Conservation (phyloP, 1,140 invertebrate species). For the Apis florea region DNA sequence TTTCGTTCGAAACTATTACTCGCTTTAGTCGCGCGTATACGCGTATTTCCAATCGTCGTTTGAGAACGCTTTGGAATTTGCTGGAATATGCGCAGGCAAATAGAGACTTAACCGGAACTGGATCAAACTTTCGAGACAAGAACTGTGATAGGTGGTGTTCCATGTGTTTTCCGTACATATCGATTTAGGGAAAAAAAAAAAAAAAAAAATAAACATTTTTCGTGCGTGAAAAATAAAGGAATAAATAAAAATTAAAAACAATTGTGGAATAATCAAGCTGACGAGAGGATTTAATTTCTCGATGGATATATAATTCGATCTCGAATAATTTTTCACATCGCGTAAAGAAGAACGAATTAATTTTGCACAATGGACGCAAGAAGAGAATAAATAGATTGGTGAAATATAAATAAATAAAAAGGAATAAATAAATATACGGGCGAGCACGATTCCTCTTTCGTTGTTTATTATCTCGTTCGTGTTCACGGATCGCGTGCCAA, state of each 20-base stretch:
- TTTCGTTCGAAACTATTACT: too few species aligned
- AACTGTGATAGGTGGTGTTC: background rate
- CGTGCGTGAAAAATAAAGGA: too few species aligned
- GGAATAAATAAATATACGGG: background rate
- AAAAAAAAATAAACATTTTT: background rate
- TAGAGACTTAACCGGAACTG: background rate
- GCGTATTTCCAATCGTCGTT: too few species aligned
- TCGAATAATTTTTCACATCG: too few species aligned
- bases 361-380: background rate
- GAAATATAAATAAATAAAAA: background rate
- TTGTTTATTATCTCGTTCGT: background rate
- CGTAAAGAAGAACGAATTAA: too few species aligned
- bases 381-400: background rate
- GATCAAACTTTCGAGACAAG: slow-evolving; percentile 16
- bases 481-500: background rate
- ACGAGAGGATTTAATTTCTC: too few species aligned
- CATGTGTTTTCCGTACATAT: background rate
- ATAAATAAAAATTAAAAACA: too few species aligned
- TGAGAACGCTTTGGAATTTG: background rate
- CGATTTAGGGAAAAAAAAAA: too few species aligned
- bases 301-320: too few species aligned
- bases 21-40: too few species aligned
- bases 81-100: background rate
- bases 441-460: background rate
- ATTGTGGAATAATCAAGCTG: too few species aligned